phyloP scores from a whole-genome alignment of 1,140 invertebrate species.

The Monochamus saltuarius region DNA sequence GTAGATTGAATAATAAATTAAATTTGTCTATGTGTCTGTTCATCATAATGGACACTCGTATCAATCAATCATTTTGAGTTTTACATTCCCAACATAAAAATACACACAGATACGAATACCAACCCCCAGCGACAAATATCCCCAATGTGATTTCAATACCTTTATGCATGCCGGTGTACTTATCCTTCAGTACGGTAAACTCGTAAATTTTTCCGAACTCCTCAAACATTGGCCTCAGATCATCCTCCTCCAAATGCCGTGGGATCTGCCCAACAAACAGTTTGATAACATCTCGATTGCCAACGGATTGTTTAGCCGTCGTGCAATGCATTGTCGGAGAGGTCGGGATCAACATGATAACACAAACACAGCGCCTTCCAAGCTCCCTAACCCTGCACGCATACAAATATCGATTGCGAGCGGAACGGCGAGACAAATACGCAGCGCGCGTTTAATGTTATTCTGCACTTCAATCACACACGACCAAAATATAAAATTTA shows the following conservation, averaged over 20 bases:
- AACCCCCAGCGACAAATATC: too few relatives aligned
- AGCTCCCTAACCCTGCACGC: conserved; percentile 1
- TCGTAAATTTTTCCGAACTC: conserved; percentile 93
- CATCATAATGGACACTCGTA: too few relatives aligned
- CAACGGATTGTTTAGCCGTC: conserved; percentile 22
- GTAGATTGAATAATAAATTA: too few relatives aligned
- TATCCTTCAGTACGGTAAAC: conserved; percentile 89
- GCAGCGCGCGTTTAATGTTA: background rate
- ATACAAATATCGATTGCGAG: conserved; percentile 18
- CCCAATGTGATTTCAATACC: conserved; percentile 56
- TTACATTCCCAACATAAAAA: too few relatives aligned
- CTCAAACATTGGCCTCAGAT: conserved; percentile 88
- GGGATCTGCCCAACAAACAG: conserved; percentile 94
- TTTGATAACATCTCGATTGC: conserved; percentile 68
- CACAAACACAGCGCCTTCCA: background rate
- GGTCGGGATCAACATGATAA: conserved; percentile 47
- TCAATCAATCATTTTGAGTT: too few relatives aligned
- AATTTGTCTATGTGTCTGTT: too few relatives aligned
- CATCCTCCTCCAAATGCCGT: conserved; percentile 83
- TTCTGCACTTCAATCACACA: too few relatives aligned
- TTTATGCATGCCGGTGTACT: conserved; percentile 92
- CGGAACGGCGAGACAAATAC: conserved; percentile 2
- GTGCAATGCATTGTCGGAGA: conserved; percentile 35
- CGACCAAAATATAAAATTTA: too few relatives aligned
- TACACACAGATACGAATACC: too few relatives aligned